Evolutionary conservation across 2,797 vertebrate genomes (phyloP), one percentile per base, ranked within the genome.

Genomic region (Alauda arvensis): DNA sequence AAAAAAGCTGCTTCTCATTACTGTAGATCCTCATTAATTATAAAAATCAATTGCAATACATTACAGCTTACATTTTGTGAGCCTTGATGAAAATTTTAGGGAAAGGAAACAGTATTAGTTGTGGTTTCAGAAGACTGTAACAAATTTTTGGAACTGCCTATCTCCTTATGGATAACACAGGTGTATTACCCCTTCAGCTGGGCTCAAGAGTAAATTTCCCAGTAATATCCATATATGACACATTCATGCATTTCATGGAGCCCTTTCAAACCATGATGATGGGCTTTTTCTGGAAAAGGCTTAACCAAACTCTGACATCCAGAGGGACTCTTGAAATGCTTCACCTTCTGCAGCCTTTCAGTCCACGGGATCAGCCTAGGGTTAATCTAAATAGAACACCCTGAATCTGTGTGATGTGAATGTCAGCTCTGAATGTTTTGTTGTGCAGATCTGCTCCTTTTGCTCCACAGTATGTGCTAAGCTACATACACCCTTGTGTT

Each of bases 241-340:
- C 7, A 26, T 3, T 33, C 26, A 5, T 29, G 42, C 10, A 20
- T 59, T 62, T 77, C 12, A 70, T 18, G 29, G 23, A 70, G 15
- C 12, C 16, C 9, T 59, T 77, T 62, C 14, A 45, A 43, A 55
- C 3, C 10, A 26, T 13, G 12, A n/a, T 3, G 21, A 40, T 28
- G 25, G 20, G 13, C 3, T 17, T 57, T 65, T 81, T 48, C 52
- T 61, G 10, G 39, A 61, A 66, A 77, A 45, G 33, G 6, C 17
- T 59, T 72, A 51, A 65, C 8, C 19, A 69, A 69, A 66, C 17
- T 3, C 19, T 52, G 1, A 25, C 8, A 24, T 12, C 14, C 7
- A 6, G 14, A 34, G 4, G 1, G 2, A 29, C 5, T 69, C 4
- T 9, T 46, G 19, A 45, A 42, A 34, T 3, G 0, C 10, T 51